Percentiles rank a stretch among this genome's conserved stretches.
These are phyloP conservation scores for Scarus forsteni DNA, from an alignment of 2,797 vertebrate genomes.

Conservation along the genomic window DNA sequence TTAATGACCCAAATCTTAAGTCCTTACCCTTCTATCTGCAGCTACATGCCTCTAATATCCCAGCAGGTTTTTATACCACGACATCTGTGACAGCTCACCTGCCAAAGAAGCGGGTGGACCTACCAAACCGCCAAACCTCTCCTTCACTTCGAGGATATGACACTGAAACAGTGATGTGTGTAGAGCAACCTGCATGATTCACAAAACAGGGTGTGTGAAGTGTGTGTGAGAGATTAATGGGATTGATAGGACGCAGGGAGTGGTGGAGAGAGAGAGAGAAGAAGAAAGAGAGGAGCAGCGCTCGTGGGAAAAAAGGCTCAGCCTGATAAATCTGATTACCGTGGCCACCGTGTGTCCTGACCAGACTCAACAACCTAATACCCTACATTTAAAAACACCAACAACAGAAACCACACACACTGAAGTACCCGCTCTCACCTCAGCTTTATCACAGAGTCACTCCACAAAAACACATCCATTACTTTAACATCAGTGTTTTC, in stretches of 20 bases:
- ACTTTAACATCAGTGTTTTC: not conserved
- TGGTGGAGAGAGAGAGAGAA: not conserved
- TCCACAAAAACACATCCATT: not conserved
- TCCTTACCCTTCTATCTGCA: slow-evolving; percentile 2
- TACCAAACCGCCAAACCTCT: not conserved
- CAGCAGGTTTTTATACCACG: not conserved
- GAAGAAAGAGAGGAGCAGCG: not conserved
- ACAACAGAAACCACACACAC: slow-evolving; percentile 7
- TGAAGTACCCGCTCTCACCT: too few species aligned
- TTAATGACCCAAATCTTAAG: too few species aligned
- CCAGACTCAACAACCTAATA: slow-evolving; percentile 60
- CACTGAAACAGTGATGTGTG: not conserved
- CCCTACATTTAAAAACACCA: slow-evolving; percentile 57
- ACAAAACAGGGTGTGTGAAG: not conserved
- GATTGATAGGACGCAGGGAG: slow-evolving; percentile 32
- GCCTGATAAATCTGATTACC: slow-evolving; percentile 65
- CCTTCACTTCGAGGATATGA: slow-evolving; percentile 4
- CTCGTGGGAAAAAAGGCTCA: slow-evolving; percentile 43
- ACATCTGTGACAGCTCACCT: not conserved
- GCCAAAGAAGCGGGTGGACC: not conserved
- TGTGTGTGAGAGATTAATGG: not conserved
- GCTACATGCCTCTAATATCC: not conserved
- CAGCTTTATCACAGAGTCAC: not conserved
- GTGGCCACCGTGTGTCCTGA: slow-evolving; percentile 37
- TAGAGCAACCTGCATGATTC: not conserved